Percentiles rank a stretch among this genome's conserved stretches.
Evolutionary conservation across 2,888 invertebrate species (phyloP).

Genomic region (Trichogramma dendrolimi): DNA sequence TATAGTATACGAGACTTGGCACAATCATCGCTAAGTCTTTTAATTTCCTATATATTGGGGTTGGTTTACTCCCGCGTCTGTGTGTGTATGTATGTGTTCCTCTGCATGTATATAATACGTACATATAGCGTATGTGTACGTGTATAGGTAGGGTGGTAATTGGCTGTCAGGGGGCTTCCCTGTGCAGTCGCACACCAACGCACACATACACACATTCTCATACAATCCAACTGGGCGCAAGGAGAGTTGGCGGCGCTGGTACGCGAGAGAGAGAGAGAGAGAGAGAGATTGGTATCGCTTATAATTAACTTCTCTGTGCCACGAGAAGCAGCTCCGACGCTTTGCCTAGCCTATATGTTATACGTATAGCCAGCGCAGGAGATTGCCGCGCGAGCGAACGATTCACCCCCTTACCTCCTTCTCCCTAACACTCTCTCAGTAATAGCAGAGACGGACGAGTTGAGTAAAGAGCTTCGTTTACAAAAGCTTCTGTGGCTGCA

Average conservation of each 20-base stretch:
- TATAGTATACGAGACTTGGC: background rate
- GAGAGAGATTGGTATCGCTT: slow-evolving; percentile 51
- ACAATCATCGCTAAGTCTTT: slow-evolving; percentile 52
- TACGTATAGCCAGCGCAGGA: background rate
- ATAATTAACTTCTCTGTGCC: slow-evolving; percentile 54
- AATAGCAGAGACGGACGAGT: no score
- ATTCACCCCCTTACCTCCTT: slow-evolving; percentile 2
- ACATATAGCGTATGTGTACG: slow-evolving; percentile 40
- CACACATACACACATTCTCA: slow-evolving; percentile 10
- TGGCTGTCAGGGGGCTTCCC: slow-evolving; percentile 52
- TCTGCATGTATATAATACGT: background rate
- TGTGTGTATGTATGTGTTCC: background rate
- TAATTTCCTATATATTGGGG: slow-evolving; percentile 51
- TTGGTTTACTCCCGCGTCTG: background rate
- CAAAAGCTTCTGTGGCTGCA: no score
- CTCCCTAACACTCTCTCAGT: background rate
- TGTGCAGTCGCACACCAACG: slow-evolving; percentile 41
- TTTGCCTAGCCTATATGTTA: no score
- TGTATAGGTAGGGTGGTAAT: slow-evolving; percentile 48
- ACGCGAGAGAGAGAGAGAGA: slow-evolving; percentile 19
- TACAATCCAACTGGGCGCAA: slow-evolving; percentile 36
- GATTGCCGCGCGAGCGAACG: slow-evolving; percentile 1
- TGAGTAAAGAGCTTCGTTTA: no score
- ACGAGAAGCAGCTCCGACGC: slow-evolving; percentile 41
- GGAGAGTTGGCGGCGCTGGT: slow-evolving; percentile 41